A percentile compares a stretch with the other conserved stretches of the same genome.
Evolutionary conservation across 2,888 invertebrate genomes (phyloP).

Genomic region (Pristionchus exspectatus): DNA sequence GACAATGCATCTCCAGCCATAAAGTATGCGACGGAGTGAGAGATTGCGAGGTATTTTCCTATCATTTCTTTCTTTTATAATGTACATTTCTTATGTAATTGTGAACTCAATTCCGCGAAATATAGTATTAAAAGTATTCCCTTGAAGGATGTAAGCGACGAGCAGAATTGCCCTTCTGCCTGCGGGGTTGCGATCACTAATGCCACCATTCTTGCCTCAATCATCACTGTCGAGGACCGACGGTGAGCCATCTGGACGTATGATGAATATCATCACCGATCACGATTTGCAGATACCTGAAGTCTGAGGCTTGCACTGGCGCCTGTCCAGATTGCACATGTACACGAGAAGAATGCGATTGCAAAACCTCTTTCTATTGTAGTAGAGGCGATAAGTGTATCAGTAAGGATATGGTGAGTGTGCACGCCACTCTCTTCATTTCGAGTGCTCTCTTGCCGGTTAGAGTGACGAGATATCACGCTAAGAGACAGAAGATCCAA

Average conservation of each 20-base stretch:
- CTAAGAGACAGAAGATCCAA: too few species aligned
- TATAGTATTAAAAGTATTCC: too few species aligned
- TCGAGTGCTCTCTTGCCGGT: not conserved
- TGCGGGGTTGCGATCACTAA: not conserved
- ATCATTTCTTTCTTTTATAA: too few species aligned
- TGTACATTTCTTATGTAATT: too few species aligned
- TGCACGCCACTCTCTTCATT: not conserved
- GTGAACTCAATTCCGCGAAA: too few species aligned
- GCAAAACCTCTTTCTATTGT: not conserved
- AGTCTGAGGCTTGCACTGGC: not conserved
- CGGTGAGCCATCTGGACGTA: not conserved
- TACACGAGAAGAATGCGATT: not conserved
- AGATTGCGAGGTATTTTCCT: slow-evolving; percentile 62
- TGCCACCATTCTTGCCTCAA: not conserved
- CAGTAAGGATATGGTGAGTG: not conserved
- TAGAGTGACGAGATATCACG: too few species aligned
- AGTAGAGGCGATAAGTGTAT: not conserved
- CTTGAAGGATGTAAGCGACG: not conserved
- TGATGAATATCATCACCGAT: not conserved
- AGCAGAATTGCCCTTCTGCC: not conserved
- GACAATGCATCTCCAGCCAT: slow-evolving; percentile 65
- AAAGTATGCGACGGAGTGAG: slow-evolving; percentile 69
- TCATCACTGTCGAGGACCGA: not conserved
- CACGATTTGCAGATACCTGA: not conserved
- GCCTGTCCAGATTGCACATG: not conserved